These are phyloP conservation scores for Pseudopipra pipra DNA, from an alignment of 2,113 vertebrate species.

Conservation along the genomic window DNA sequence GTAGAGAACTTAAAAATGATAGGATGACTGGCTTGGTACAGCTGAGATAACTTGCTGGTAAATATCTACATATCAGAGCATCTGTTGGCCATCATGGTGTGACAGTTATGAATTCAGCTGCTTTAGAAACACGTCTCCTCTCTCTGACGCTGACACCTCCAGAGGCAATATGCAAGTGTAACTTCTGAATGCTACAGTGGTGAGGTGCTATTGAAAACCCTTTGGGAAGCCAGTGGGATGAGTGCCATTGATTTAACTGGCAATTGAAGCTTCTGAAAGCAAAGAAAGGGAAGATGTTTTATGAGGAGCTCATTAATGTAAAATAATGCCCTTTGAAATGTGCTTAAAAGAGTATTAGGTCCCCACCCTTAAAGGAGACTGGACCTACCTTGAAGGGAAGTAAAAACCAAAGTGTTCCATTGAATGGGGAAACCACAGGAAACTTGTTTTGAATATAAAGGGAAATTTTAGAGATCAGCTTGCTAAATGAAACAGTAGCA, in stretches of 20 bases:
- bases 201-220: neutral
- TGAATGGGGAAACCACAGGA: neutral
- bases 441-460: neutral
- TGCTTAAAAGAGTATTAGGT: neutral
- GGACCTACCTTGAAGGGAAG: neutral
- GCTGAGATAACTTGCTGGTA: neutral
- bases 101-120: neutral
- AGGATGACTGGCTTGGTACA: neutral
- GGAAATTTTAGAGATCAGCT: neutral
- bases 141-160: neutral
- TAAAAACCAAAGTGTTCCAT: neutral
- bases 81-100: neutral
- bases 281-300: neutral
- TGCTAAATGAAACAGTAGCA: neutral
- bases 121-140: neutral
- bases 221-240: neutral
- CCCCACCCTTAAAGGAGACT: neutral
- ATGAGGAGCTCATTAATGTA: neutral
- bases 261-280: neutral
- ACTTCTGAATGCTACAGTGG: rapidly evolving
- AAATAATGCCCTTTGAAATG: neutral
- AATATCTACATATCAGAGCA: neutral
- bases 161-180: neutral
- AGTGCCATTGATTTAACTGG: neutral
- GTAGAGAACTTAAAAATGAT: neutral